Percentiles rank a stretch among this genome's conserved stretches.
Conservation (phyloP, 2,113 vertebrate species). For the Rhagologus leucostigma region DNA sequence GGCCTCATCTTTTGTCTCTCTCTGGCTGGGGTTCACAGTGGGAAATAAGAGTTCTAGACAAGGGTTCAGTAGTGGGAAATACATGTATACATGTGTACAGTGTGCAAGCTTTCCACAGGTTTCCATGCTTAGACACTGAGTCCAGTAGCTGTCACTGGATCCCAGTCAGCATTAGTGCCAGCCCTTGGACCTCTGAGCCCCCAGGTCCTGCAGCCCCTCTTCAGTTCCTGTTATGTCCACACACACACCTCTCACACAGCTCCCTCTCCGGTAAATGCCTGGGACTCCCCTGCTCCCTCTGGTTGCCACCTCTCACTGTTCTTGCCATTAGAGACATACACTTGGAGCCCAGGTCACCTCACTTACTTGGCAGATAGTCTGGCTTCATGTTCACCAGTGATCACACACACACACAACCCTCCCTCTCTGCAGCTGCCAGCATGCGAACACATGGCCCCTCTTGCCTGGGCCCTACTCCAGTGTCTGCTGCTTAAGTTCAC, state of each 20-base stretch:
- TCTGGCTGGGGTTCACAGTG: neutral
- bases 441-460: neutral
- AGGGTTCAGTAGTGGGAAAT: neutral
- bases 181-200: neutral
- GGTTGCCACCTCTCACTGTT: neutral
- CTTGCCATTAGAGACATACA: neutral
- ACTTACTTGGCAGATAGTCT: neutral
- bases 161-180: neutral
- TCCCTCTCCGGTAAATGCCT: neutral
- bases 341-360: neutral
- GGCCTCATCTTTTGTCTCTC: neutral
- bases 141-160: neutral
- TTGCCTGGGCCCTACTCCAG: neutral
- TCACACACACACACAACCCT: neutral
- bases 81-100: neutral
- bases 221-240: too few species aligned
- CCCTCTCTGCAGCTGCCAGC: neutral
- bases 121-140: neutral
- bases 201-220: neutral
- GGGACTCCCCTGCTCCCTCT: neutral
- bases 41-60: neutral
- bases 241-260: neutral
- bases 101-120: neutral
- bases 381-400: neutral
- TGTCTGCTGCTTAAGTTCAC: neutral